These are phyloP conservation scores for Heliconius sara DNA, from an alignment of 2,888 invertebrate species.

Conservation along the genomic window DNA sequence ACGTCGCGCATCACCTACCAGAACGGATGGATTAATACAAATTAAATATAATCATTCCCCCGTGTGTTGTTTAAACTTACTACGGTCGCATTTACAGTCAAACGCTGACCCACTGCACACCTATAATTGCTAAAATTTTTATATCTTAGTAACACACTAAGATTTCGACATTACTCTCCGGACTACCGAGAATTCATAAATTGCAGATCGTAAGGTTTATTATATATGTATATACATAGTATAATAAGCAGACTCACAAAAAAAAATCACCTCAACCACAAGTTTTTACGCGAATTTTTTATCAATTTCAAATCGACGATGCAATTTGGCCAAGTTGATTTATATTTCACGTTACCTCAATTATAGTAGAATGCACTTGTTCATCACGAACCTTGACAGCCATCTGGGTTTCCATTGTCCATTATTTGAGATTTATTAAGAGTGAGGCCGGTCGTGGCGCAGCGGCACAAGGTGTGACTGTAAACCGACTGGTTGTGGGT, in stretches of 20 bases:
- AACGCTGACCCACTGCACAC: not conserved
- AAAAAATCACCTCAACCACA: slow-evolving; percentile 27
- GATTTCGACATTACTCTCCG: slow-evolving; percentile 1
- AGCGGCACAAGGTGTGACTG: no score
- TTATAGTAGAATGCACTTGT: slow-evolving; percentile 32
- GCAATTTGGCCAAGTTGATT: slow-evolving; percentile 38
- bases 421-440: not conserved
- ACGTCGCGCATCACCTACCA: not conserved
- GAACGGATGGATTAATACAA: not conserved
- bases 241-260: slow-evolving; percentile 21
- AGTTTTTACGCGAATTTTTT: slow-evolving; percentile 35
- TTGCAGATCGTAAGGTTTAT: slow-evolving; percentile 5
- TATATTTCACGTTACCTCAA: slow-evolving; percentile 32
- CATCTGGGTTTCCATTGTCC: slow-evolving; percentile 2
- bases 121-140: not conserved
- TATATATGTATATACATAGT: not conserved
- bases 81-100: not conserved
- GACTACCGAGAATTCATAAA: slow-evolving; percentile 29
- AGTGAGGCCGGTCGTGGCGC: no score
- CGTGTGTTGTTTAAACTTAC: not conserved
- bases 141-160: not conserved
- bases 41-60: not conserved
- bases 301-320: slow-evolving; percentile 27
- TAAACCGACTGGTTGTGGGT: no score
- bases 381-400: slow-evolving; percentile 11